phyloP scores from a whole-genome alignment of 2,888 invertebrate species.

The Metallyticus violacea region DNA sequence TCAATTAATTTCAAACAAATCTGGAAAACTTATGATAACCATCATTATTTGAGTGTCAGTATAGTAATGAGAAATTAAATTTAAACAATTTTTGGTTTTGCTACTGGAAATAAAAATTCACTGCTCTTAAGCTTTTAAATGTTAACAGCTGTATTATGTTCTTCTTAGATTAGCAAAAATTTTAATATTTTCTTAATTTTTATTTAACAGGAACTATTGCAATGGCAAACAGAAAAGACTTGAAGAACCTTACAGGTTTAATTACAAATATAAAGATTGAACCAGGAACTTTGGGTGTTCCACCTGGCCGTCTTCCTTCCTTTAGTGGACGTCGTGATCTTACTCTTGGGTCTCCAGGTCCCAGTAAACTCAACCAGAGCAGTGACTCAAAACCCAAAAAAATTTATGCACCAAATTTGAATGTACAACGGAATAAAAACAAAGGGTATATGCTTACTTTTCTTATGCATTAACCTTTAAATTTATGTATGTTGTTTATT shows the following conservation, averaged over 20 bases:
- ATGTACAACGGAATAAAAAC: slow-evolving; percentile 45
- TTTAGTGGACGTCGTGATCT: slow-evolving; percentile 44
- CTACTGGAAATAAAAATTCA: too few species aligned
- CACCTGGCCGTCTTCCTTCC: slow-evolving; percentile 39
- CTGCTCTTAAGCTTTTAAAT: too few species aligned
- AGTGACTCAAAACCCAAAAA: slow-evolving; percentile 43
- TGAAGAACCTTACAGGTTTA: slow-evolving; percentile 11
- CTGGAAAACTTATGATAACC: too few species aligned
- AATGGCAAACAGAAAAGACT: slow-evolving; percentile 18
- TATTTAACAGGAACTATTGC: not conserved
- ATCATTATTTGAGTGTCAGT: too few species aligned
- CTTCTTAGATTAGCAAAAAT: too few species aligned
- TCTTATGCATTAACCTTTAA: too few species aligned
- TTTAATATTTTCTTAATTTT: too few species aligned
- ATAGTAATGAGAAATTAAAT: too few species aligned
- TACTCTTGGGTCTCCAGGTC: slow-evolving; percentile 41
- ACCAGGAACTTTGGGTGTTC: slow-evolving; percentile 39
- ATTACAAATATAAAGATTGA: slow-evolving; percentile 40
- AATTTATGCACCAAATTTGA: slow-evolving; percentile 44
- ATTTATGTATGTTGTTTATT: too few species aligned
- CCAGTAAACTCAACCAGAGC: slow-evolving; percentile 31
- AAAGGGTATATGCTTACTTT: slow-evolving; percentile 43
- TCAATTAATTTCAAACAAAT: too few species aligned
- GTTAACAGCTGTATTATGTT: too few species aligned
- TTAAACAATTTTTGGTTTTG: too few species aligned